Evolutionary conservation across 2,888 invertebrate genomes (phyloP).

Genomic region (Ophonus ardosiacus): DNA sequence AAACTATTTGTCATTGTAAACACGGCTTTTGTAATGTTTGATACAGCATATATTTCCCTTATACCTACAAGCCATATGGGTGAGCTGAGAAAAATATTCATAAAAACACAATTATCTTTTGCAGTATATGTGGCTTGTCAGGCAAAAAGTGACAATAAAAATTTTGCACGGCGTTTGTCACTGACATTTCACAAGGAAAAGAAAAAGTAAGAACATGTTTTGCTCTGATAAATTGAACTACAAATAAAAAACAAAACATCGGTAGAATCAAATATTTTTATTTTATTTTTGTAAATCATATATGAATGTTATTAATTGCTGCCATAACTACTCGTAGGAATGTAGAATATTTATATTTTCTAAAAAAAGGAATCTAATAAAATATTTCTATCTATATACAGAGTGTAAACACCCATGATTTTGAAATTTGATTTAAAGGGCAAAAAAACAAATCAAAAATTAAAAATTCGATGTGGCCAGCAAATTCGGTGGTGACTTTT

Average conservation of each 20-base stretch:
- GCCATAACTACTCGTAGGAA: too few relatives aligned
- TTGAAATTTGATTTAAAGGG: too few relatives aligned
- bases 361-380: too few relatives aligned
- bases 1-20: constrained; percentile 53
- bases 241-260: constrained; percentile 8
- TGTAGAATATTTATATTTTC: too few relatives aligned
- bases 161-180: constrained; percentile 4
- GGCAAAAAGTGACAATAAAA: constrained; percentile 30
- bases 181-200: constrained; percentile 16
- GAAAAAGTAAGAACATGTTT: constrained; percentile 24
- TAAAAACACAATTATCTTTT: constrained; percentile 48
- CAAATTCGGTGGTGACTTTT: too few relatives aligned
- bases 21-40: constrained; percentile 48
- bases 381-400: too few relatives aligned
- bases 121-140: constrained; percentile 15
- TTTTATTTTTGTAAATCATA: too few relatives aligned
- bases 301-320: too few relatives aligned
- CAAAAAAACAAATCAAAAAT: too few relatives aligned
- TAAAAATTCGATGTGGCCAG: too few relatives aligned
- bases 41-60: constrained; percentile 27
- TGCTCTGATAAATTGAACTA: constrained; percentile 35
- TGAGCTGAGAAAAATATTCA: constrained; percentile 10
- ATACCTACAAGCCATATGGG: constrained; percentile 21
- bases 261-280: neutral
- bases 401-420: too few relatives aligned